phyloP scores from a whole-genome alignment of 2,797 vertebrate genomes.

The Gymnoscopelus braueri region DNA sequence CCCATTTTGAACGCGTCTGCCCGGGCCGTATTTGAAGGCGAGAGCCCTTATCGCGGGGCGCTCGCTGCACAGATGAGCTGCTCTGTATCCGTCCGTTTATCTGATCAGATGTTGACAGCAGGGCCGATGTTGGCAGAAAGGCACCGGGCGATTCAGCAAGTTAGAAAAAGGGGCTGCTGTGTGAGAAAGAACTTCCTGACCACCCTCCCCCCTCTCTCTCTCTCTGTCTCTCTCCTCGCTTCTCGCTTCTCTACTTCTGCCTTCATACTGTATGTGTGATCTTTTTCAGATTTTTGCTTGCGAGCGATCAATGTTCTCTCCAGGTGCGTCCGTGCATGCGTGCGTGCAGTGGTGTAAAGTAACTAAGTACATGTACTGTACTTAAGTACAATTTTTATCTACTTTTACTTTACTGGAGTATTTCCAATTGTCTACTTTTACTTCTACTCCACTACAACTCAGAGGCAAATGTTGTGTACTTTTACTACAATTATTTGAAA shows the following conservation, averaged over 20 bases:
- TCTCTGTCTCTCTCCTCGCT: conserved; percentile 7
- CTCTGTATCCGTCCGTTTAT: conserved; percentile 55
- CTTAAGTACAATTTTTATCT: no score
- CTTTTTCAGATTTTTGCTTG: conserved; percentile 8
- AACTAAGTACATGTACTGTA: no score
- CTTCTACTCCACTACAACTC: no score
- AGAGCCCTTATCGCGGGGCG: conserved; percentile 47
- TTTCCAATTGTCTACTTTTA: no score
- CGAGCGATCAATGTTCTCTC: background rate
- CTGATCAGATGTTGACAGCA: conserved; percentile 60
- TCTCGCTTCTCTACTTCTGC: conserved; percentile 18
- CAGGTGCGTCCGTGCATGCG: background rate
- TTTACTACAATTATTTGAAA: no score
- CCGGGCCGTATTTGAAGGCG: conserved; percentile 39
- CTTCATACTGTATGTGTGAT: background rate
- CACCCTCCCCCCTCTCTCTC: conserved; percentile 14
- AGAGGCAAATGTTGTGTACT: no score
- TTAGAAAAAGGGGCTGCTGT: conserved; percentile 44
- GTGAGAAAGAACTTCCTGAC: conserved; percentile 48
- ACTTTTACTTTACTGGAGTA: no score
- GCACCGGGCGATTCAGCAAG: conserved; percentile 49
- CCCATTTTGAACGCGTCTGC: conserved; percentile 24
- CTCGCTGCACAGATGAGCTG: conserved; percentile 40
- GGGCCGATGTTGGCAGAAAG: conserved; percentile 38
- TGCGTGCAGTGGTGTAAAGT: background rate